Conservation (phyloP, 2,797 vertebrate genomes). For the Aplochiton taeniatus region DNA sequence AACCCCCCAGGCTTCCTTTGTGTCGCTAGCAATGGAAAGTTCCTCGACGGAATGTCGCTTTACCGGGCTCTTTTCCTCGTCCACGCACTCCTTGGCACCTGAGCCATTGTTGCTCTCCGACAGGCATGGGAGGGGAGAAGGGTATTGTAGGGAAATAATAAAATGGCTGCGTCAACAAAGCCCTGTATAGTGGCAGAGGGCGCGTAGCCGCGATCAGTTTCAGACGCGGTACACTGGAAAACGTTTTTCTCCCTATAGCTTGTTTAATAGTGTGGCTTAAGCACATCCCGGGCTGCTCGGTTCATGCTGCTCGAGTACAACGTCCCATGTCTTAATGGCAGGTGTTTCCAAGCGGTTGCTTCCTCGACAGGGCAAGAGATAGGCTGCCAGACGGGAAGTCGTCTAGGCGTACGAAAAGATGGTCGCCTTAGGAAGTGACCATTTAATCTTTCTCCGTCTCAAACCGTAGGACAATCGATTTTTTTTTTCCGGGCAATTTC, state of each 20-base stretch:
- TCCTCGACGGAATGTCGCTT: constrained; percentile 48
- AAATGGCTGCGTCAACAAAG: constrained; percentile 47
- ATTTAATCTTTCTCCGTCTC: constrained; percentile 11
- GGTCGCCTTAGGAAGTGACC: background rate
- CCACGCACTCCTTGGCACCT: constrained; percentile 20
- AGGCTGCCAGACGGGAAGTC: constrained; percentile 19
- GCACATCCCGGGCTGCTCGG: too few relatives aligned
- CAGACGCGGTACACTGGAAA: constrained; percentile 18
- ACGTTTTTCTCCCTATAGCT: constrained; percentile 20
- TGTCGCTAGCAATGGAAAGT: constrained; percentile 64
- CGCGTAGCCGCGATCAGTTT: too few relatives aligned
- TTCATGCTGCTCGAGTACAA: too few relatives aligned
- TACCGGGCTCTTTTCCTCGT: constrained; percentile 49
- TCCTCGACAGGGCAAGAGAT: constrained; percentile 5
- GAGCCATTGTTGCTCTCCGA: constrained; percentile 47
- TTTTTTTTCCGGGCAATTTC: constrained; percentile 24
- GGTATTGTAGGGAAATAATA: constrained; percentile 55
- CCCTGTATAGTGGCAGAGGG: background rate
- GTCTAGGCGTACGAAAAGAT: background rate
- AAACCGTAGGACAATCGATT: constrained; percentile 27
- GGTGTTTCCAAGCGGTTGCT: too few relatives aligned
- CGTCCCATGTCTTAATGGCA: too few relatives aligned
- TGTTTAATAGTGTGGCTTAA: constrained; percentile 26
- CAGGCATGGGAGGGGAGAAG: constrained; percentile 39
- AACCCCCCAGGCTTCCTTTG: constrained; percentile 62